phyloP scores from a whole-genome alignment of 1,140 invertebrate genomes.

The Mercenaria mercenaria region DNA sequence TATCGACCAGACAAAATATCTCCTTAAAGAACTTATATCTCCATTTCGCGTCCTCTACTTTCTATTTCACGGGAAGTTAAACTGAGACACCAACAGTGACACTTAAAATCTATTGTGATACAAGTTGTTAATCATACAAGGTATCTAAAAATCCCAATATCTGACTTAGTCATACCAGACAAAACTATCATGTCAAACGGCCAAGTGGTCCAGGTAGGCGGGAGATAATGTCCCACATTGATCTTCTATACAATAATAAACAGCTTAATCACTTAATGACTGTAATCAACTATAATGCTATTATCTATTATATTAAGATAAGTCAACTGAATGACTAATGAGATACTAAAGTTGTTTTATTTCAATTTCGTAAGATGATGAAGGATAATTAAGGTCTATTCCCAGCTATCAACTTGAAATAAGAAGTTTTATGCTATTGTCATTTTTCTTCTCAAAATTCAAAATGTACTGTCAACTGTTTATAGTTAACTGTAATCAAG shows the following conservation, averaged over 20 bases:
- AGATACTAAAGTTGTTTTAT: too few relatives aligned
- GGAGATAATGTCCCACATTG: background rate
- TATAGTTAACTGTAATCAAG: too few relatives aligned
- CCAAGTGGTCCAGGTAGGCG: background rate
- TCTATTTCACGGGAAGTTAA: background rate
- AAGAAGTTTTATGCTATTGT: too few relatives aligned
- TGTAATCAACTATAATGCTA: background rate
- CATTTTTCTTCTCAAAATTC: too few relatives aligned
- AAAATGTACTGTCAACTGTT: too few relatives aligned
- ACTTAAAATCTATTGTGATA: background rate
- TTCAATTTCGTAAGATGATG: background rate
- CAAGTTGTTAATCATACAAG: background rate
- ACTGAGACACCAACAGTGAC: background rate
- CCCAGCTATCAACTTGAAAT: too few relatives aligned
- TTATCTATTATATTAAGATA: background rate
- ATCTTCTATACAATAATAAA: conserved; percentile 5
- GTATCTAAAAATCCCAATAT: background rate
- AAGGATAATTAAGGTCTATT: too few relatives aligned
- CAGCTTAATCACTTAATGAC: background rate
- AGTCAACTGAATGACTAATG: background rate
- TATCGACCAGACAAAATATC: background rate
- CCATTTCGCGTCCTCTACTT: background rate
- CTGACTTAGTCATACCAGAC: background rate
- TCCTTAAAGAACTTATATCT: background rate
- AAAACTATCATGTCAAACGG: background rate